These are phyloP conservation scores for Archilochus colubris DNA, from an alignment of 2,113 vertebrate genomes.

Conservation along the genomic window DNA sequence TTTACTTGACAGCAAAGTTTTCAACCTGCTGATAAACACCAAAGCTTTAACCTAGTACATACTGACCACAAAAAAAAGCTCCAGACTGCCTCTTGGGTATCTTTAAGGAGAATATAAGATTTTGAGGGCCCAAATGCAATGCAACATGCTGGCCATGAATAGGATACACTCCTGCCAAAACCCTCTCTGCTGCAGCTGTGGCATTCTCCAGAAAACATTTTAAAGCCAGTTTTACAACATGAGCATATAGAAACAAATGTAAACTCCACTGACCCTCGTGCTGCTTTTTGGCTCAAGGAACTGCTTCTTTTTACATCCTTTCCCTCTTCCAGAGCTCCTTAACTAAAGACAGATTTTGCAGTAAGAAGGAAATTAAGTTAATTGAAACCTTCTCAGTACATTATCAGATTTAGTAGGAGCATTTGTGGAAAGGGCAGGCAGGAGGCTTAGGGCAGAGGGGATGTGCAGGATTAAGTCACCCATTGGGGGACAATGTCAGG, in stretches of 20 bases:
- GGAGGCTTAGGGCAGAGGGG: background rate
- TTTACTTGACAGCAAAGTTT: background rate
- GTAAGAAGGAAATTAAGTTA: conserved; percentile 49
- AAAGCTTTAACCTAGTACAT: background rate
- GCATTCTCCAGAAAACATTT: conserved; percentile 5
- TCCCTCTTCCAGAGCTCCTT: background rate
- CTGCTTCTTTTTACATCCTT: background rate
- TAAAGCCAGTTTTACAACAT: conserved; percentile 14
- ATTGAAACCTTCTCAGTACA: conserved; percentile 62
- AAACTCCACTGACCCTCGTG: background rate
- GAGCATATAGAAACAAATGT: background rate
- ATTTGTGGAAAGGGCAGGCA: conserved; percentile 5
- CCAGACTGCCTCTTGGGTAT: background rate
- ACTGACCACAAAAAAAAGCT: background rate
- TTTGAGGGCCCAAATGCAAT: background rate
- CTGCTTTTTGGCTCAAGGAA: background rate
- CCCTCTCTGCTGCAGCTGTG: background rate
- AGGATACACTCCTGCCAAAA: conserved; percentile 29
- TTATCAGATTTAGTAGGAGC: conserved; percentile 14
- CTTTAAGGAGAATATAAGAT: background rate
- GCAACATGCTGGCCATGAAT: background rate
- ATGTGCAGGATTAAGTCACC: conserved; percentile 28
- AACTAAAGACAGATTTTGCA: conserved; percentile 57
- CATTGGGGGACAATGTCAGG: conserved; percentile 37
- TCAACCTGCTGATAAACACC: background rate